Evolutionary conservation across 2,113 vertebrate species (phyloP).

Genomic region (Gavia stellata): DNA sequence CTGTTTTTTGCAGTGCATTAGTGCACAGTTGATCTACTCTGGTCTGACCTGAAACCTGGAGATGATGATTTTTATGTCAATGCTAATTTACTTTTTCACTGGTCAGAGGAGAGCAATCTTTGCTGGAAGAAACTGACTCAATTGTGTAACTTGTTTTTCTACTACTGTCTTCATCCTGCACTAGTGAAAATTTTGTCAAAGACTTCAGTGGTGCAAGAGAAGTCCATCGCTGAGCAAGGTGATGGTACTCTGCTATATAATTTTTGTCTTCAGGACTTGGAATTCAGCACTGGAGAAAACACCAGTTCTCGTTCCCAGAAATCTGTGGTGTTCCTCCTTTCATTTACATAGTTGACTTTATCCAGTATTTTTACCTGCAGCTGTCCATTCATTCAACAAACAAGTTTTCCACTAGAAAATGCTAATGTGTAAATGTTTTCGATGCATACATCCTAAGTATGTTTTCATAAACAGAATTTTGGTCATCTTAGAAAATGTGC

Average conservation of each 20-base stretch:
- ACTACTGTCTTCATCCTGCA: not conserved
- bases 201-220: not conserved
- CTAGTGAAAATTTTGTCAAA: not conserved
- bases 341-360: not conserved
- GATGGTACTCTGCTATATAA: not conserved
- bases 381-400: not conserved
- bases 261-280: not conserved
- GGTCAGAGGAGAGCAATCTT: not conserved
- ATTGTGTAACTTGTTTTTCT: not conserved
- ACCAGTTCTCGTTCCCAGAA: not conserved
- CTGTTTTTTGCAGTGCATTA: not conserved
- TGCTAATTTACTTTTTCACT: not conserved
- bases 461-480: not conserved
- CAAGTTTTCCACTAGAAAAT: not conserved
- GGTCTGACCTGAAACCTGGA: not conserved
- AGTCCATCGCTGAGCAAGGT: not conserved
- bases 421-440: not conserved
- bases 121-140: not conserved
- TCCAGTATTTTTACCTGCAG: not conserved
- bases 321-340: not conserved
- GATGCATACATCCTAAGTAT: not conserved
- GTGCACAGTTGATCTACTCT: not conserved
- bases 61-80: not conserved
- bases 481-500: not conserved
- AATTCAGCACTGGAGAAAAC: not conserved